phyloP scores from a whole-genome alignment of 2,797 vertebrate species.

The Scolopax bukidnonensis region DNA sequence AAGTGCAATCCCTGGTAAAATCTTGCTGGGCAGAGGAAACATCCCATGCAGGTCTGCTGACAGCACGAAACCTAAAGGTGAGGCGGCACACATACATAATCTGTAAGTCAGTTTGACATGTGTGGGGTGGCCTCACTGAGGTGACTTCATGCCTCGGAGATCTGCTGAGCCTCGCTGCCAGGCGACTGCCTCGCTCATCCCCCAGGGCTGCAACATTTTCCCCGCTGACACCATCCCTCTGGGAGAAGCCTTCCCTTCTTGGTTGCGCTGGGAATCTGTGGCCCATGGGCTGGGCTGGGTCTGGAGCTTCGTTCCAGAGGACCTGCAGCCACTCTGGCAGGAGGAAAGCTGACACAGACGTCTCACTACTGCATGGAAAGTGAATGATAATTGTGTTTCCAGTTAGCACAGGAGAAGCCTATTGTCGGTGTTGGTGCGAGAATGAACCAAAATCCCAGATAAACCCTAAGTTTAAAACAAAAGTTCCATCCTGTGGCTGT shows the following conservation, averaged over 20 bases:
- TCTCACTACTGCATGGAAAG: not conserved
- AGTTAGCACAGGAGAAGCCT: not conserved
- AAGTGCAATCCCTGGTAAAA: not conserved
- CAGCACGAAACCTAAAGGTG: rapidly evolving
- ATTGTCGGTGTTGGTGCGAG: not conserved
- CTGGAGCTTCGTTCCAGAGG: not conserved
- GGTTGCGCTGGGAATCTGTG: not conserved
- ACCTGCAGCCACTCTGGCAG: not conserved
- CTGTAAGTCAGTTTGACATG: not conserved
- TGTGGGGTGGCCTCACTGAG: not conserved
- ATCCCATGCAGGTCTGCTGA: not conserved
- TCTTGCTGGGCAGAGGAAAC: not conserved
- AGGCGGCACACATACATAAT: not conserved
- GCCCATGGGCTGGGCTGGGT: not conserved
- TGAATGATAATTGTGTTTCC: not conserved
- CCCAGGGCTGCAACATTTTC: not conserved
- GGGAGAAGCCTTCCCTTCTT: not conserved
- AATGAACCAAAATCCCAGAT: not conserved
- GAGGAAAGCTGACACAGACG: not conserved
- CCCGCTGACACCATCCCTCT: not conserved
- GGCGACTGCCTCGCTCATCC: rapidly evolving
- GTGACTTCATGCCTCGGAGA: not conserved
- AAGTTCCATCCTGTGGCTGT: not conserved
- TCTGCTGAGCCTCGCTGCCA: not conserved
- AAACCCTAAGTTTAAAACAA: not conserved